Conservation (phyloP, 2,113 vertebrate genomes). For the Podilymbus podiceps region DNA sequence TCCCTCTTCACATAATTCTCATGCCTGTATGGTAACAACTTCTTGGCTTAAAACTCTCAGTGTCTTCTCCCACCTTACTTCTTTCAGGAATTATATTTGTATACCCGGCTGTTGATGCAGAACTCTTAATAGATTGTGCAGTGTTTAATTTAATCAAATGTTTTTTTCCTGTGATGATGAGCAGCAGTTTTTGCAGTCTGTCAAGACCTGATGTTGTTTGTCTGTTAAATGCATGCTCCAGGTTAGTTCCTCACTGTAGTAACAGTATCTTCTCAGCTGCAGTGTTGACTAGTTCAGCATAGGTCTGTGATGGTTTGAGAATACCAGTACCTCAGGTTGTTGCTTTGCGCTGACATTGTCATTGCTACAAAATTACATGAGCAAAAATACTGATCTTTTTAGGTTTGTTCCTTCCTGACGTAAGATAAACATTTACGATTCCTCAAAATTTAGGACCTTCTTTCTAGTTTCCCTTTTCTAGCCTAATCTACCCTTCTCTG, state of each 20-base stretch:
- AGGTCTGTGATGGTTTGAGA: neutral
- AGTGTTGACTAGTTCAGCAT: neutral
- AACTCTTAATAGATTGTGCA: neutral
- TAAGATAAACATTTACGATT: neutral
- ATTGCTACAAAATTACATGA: neutral
- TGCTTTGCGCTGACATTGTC: neutral
- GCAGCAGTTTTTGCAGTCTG: neutral
- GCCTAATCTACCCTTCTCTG: neutral
- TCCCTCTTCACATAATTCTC: neutral
- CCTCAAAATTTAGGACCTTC: neutral
- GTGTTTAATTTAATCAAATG: neutral
- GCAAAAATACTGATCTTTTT: neutral
- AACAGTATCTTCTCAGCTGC: neutral
- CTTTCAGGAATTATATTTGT: neutral
- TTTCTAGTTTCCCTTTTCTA: neutral
- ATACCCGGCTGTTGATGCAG: neutral
- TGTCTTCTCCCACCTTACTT: neutral
- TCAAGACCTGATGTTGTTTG: neutral
- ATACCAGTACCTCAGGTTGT: neutral
- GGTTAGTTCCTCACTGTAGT: neutral
- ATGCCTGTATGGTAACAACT: neutral
- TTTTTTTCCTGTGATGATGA: neutral
- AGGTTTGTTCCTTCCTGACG: neutral
- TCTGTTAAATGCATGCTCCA: neutral
- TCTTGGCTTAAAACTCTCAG: neutral